These are phyloP conservation scores for Holacanthus passer DNA, from an alignment of 2,113 vertebrate genomes.

Conservation along the genomic window DNA sequence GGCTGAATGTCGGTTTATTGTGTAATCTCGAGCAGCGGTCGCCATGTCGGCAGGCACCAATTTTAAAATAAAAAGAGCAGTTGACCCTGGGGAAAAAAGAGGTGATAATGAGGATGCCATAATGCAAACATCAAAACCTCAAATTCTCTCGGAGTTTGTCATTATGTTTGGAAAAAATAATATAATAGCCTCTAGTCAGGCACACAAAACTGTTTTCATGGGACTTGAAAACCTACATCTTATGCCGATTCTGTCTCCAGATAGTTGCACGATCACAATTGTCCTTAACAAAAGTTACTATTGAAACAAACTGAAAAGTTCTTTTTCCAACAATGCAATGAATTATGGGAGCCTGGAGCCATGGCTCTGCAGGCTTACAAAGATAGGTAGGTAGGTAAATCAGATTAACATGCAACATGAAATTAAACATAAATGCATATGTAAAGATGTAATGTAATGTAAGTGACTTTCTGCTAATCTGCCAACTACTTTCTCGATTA, in stretches of 20 bases:
- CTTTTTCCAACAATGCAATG: neutral
- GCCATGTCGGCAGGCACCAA: conserved; percentile 98
- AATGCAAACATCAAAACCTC: neutral
- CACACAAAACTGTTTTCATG: neutral
- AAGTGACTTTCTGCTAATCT: no score
- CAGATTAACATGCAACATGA: no score
- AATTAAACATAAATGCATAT: no score
- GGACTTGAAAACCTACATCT: neutral
- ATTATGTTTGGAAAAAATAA: neutral
- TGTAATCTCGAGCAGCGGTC: conserved; percentile 98
- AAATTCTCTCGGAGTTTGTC: neutral
- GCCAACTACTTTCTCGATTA: no score
- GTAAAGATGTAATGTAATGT: no score
- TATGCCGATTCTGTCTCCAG: neutral
- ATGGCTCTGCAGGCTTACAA: neutral
- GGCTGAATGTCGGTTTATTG: conserved; percentile 99
- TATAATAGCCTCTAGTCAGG: neutral
- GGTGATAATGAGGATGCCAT: conserved; percentile 35
- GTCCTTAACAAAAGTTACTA: neutral
- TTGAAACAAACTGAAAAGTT: neutral
- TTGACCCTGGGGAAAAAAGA: conserved; percentile 90
- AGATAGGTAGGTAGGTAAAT: neutral
- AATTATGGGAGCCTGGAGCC: neutral
- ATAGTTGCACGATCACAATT: no score
- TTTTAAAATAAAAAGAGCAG: conserved; percentile 99